Conservation (phyloP, 1,140 invertebrate species). For the Pseudomyrmex concolor region DNA sequence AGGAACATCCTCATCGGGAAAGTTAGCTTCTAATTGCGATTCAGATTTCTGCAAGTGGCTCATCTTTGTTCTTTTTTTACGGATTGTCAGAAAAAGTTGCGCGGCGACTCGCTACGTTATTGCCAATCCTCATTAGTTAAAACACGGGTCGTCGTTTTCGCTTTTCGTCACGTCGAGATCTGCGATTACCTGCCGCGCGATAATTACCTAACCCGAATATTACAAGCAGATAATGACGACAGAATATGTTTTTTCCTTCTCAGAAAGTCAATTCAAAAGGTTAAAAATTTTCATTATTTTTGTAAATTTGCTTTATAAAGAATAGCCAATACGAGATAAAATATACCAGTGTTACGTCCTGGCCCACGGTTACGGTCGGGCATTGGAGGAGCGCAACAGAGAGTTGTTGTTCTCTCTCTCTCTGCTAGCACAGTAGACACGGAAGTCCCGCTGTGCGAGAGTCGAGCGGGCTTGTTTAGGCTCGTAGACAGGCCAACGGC, state of each 20-base stretch:
- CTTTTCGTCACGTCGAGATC: constrained; percentile 55
- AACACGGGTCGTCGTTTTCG: constrained; percentile 61
- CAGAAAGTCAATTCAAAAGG: background rate
- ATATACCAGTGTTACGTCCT: too few species aligned
- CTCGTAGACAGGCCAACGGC: too few species aligned
- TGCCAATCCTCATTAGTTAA: constrained; percentile 25
- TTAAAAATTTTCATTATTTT: too few species aligned
- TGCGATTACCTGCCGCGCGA: constrained; percentile 15
- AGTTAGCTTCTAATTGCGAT: constrained; percentile 1
- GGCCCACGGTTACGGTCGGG: too few species aligned
- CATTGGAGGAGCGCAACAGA: too few species aligned
- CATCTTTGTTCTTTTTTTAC: background rate
- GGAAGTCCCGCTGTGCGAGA: too few species aligned
- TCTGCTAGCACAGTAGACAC: too few species aligned
- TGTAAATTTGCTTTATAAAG: too few species aligned
- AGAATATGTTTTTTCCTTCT: background rate
- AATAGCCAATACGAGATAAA: too few species aligned
- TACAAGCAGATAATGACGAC: background rate
- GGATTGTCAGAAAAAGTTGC: constrained; percentile 33
- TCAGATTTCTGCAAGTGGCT: constrained; percentile 22
- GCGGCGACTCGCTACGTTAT: constrained; percentile 22
- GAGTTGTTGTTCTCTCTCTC: too few species aligned
- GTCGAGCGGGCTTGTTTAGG: too few species aligned
- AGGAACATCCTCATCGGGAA: too few species aligned
- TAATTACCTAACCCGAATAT: constrained; percentile 36